phyloP scores from a whole-genome alignment of 2,888 invertebrate species.

The Melikaiella ostensackeni region DNA sequence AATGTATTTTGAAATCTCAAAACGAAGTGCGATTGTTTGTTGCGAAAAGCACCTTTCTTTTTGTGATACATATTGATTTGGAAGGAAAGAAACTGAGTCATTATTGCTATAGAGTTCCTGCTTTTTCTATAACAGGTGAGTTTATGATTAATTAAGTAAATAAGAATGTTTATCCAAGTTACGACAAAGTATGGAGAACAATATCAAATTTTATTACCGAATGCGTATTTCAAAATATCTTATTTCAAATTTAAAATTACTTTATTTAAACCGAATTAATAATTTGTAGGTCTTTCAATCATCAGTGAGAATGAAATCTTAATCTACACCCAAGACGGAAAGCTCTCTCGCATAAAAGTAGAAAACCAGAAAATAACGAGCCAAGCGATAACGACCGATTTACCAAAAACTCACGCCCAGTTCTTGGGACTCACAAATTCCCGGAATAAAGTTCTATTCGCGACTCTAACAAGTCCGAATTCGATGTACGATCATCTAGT shows the following conservation, averaged over 20 bases:
- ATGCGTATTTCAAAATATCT: no score
- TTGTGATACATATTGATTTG: conserved; percentile 58
- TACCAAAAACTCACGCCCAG: conserved; percentile 60
- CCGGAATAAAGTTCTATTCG: conserved; percentile 60
- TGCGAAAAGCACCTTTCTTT: conserved; percentile 62
- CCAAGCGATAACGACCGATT: conserved; percentile 53
- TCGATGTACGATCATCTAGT: conserved; percentile 71
- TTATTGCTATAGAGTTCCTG: conserved; percentile 55
- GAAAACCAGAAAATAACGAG: conserved; percentile 50
- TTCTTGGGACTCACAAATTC: conserved; percentile 69
- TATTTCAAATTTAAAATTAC: no score
- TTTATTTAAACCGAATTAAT: conserved; percentile 11
- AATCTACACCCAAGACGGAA: conserved; percentile 64
- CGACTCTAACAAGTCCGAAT: conserved; percentile 69
- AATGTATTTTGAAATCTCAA: conserved; percentile 53
- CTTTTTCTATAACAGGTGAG: conserved; percentile 69
- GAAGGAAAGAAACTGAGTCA: conserved; percentile 48
- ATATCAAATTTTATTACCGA: no score
- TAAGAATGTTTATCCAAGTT: background rate
- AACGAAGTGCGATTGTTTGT: conserved; percentile 57
- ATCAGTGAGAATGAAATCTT: conserved; percentile 57
- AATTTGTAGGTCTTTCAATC: conserved; percentile 60
- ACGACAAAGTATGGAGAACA: no score
- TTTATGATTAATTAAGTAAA: background rate
- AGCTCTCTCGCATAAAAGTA: conserved; percentile 54